These are phyloP conservation scores for Emydocephalus ijimae DNA, from an alignment of 2,113 vertebrate genomes.

Conservation along the genomic window DNA sequence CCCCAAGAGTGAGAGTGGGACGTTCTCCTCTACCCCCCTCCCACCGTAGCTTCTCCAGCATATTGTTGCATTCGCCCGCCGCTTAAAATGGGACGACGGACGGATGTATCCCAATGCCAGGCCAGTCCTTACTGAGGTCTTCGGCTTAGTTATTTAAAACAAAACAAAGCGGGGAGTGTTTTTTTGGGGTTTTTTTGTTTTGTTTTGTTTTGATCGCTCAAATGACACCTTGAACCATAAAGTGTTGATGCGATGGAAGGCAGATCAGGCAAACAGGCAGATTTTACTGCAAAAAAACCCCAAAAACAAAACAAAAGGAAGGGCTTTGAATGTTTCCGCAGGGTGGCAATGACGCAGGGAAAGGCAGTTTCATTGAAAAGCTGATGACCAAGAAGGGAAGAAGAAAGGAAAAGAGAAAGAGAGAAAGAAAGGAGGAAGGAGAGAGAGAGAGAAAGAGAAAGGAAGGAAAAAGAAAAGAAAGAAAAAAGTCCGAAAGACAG, in stretches of 20 bases:
- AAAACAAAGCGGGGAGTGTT: no score
- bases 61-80: not conserved
- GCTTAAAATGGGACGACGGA: not conserved
- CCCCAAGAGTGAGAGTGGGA: no score
- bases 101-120: not conserved
- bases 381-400: not conserved
- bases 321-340: accelerated
- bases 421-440: no score
- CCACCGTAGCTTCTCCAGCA: no score
- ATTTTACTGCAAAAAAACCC: not conserved
- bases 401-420: no score
- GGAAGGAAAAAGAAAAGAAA: no score
- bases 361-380: not conserved
- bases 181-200: no score
- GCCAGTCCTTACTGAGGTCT: not conserved
- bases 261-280: not conserved
- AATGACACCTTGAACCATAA: not conserved
- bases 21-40: no score
- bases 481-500: no score
- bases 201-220: not conserved
- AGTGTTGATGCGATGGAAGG: not conserved
- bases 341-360: not conserved
- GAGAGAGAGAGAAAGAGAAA: no score
- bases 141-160: not conserved
- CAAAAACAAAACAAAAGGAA: not conserved